These are phyloP conservation scores for Lagopus leucura DNA, from an alignment of 2,113 vertebrate species.

Conservation along the genomic window DNA sequence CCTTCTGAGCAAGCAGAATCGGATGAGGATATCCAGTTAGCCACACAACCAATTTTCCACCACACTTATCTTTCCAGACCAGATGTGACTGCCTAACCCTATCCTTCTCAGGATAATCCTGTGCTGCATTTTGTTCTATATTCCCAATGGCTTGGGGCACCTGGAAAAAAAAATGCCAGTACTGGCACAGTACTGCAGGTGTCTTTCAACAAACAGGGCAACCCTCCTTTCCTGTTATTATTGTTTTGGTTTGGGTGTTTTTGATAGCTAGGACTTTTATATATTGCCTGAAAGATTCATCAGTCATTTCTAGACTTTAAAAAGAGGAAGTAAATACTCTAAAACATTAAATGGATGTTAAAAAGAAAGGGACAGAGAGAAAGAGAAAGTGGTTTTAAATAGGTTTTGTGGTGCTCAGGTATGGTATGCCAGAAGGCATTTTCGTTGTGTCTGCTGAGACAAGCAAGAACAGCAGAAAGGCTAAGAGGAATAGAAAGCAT, in stretches of 20 bases:
- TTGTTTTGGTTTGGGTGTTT: background rate
- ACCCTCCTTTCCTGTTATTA: background rate
- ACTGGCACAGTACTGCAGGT: background rate
- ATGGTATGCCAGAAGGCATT: constrained; percentile 14
- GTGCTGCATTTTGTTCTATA: background rate
- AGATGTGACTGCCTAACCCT: background rate
- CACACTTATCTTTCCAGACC: constrained; percentile 22
- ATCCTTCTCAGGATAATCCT: background rate
- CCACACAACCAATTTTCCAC: constrained; percentile 44
- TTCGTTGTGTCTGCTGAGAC: constrained; percentile 30
- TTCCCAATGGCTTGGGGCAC: background rate
- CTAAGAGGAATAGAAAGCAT: constrained; percentile 51
- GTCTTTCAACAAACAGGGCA: background rate
- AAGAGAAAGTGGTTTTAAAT: background rate
- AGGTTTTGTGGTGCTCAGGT: constrained; percentile 7
- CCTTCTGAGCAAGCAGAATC: constrained; percentile 25
- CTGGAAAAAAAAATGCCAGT: constrained; percentile 16
- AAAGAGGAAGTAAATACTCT: background rate
- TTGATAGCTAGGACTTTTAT: background rate
- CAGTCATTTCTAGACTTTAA: background rate
- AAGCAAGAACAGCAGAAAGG: constrained; percentile 24
- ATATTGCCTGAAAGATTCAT: background rate
- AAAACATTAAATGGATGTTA: background rate
- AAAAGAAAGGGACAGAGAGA: background rate
- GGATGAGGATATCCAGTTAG: constrained; percentile 7